Evolutionary conservation across 2,797 vertebrate species (phyloP), one percentile per base, ranked within the genome.

Genomic region (Crocidura indochinensis): DNA sequence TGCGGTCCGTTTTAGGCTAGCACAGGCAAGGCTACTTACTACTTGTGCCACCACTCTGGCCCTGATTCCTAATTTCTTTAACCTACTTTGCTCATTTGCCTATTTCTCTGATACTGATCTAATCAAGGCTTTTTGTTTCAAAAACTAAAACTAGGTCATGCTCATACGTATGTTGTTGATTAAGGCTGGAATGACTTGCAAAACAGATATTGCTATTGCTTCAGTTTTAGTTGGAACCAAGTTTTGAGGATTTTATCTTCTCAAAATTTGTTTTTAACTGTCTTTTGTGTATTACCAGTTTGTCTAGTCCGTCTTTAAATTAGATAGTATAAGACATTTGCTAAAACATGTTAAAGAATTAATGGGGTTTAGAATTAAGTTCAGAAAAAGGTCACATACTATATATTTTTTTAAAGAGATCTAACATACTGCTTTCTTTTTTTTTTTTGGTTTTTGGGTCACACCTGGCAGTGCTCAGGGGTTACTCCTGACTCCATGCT

Each of bases 51-150:
- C 53, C 6, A 6, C 53, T 19, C 53, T 38, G 53, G 53, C 53
- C 19, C 53, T 38, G 2, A 27, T 24, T 27, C 62, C 56, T 60
- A 60, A 2, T 60, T 60, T 60, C 56, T 60, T 60, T 60, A 60
- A 60, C 20, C 38, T 60, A 60, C 7, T 60, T 60, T 60, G 15
- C 15, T 17, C 56, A 20, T 74, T 73, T 84, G 27, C 22, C 6
- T n/a, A 17, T 84, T 82, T 81, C 62, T 77, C 80, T 71, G 71
- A n/a, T 65, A 44, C 38, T 91, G 31, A 47, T 24, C 79, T 71
- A 47, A 76, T 76, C 17, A 10, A 60, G 46, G 46, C 47, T 72
- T 51, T 72, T 86, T 87, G 56, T 83, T 87, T 90, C 47, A 22
- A 77, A 83, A 62, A 26, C 47, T 71, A 85, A 73, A 87, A 38